Evolutionary conservation across 1,140 invertebrate genomes (phyloP).

Genomic region (Nasonia vitripennis): DNA sequence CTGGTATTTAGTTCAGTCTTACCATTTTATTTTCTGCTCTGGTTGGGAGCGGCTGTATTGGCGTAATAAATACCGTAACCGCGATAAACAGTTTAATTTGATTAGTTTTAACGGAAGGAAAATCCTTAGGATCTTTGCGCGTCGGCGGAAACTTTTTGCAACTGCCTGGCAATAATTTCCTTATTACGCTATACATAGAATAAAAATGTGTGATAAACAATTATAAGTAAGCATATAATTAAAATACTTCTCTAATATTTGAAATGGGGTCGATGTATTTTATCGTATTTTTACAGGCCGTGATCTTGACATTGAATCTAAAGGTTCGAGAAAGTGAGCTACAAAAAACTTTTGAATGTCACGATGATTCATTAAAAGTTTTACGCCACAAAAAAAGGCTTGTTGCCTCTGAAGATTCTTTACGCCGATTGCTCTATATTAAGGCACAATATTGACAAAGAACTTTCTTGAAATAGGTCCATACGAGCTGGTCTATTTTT

Average conservation of each 20-base stretch:
- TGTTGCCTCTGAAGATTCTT: too few species aligned
- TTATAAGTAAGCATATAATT: background rate
- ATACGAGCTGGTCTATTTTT: too few species aligned
- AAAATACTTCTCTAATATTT: background rate
- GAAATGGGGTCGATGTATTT: background rate
- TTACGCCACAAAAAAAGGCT: too few species aligned
- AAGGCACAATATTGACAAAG: background rate
- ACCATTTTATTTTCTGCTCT: background rate
- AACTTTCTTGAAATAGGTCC: background rate
- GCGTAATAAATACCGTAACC: background rate
- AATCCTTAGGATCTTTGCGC: too few species aligned
- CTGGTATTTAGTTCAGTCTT: background rate
- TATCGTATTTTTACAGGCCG: background rate
- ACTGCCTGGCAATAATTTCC: too few species aligned
- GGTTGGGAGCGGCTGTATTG: background rate
- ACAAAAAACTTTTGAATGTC: background rate
- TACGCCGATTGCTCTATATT: too few species aligned
- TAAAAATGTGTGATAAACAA: background rate
- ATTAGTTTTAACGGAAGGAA: background rate
- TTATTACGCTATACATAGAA: too few species aligned
- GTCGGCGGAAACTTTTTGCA: too few species aligned
- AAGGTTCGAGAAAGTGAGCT: background rate
- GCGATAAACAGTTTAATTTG: background rate
- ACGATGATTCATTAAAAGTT: background rate
- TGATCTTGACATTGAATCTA: background rate